Base-by-base conservation (phyloP, 2,888 invertebrate genomes). In the Hirtodrosophila cameraria region DNA sequence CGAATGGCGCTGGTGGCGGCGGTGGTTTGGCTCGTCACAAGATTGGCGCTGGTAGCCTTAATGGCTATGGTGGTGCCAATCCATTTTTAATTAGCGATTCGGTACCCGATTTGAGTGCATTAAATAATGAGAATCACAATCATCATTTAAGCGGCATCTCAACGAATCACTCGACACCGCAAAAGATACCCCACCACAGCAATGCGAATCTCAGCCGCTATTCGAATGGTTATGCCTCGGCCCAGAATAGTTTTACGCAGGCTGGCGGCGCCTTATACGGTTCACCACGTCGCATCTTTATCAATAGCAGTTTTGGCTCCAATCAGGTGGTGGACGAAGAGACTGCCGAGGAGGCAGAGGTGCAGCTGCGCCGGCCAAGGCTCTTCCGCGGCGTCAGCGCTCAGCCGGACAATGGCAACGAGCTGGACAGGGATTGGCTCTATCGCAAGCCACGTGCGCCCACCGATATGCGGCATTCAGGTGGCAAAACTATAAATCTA, bases 11-110 rank as follows among this genome's bases (percentile, higher is more conserved):
- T 16, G 80, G 78, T 23, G 64, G 62, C 1, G 92, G 92, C 46
- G 58, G 75, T 0, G 76, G 86, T 1, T 8, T 81, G 60, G 92
- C 92, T 28, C 92, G 92, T 88, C 88, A 92, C 58, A 90, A 92
- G 74, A 91, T 92, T 36, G 88, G 86, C 5, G 81, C 89, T 3
- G 88, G 90, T 23, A 88, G 88, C 49, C 71, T 88, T 3, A 87
- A 79, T 58, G 88, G 91, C 65, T 87, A 91, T 83, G 88, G 78
- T 20, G 88, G 90, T 33, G 83, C 83, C 20, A 91, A 90, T 86
- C 90, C 90, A 55, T 91, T 90, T 74, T 73, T 90, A 35, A 90
- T 90, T 66, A 90, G 90, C 33, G 91, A 91, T 42, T 91, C 91
- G 0, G 91, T 91, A 33, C 91, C 91, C 9, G 91, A 91, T 78